phyloP scores from a whole-genome alignment of 2,888 invertebrate species.

The Callosobruchus maculatus region DNA sequence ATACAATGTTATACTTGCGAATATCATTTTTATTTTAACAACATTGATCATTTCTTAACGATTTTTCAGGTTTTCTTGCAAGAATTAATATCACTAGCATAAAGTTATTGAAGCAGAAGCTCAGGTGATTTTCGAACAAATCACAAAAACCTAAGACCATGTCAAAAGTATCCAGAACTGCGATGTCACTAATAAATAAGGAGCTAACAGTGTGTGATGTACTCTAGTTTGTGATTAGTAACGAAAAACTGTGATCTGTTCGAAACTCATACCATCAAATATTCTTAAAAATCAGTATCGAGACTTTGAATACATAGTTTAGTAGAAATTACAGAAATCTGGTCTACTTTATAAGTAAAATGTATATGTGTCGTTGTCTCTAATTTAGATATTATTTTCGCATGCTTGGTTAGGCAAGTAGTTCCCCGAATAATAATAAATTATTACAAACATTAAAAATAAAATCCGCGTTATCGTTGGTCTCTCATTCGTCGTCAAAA shows the following conservation, averaged over 20 bases:
- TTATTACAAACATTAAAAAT: no score
- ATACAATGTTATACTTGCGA: conserved; percentile 47
- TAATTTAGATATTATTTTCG: conserved; percentile 37
- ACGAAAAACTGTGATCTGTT: neutral
- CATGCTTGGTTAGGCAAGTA: conserved; percentile 37
- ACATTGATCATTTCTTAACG: conserved; percentile 63
- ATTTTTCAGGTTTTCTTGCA: conserved; percentile 48
- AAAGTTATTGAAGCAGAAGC: conserved; percentile 43
- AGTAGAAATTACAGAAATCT: conserved; percentile 28
- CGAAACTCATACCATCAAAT: neutral
- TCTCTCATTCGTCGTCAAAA: no score
- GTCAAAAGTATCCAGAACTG: neutral
- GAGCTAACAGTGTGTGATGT: neutral
- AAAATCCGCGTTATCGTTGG: no score
- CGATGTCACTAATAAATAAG: neutral
- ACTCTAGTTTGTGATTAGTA: neutral
- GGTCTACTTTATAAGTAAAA: conserved; percentile 15
- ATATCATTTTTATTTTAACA: conserved; percentile 54
- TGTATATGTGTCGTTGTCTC: conserved; percentile 51
- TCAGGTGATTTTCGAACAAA: conserved; percentile 17
- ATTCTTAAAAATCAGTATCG: conserved; percentile 14
- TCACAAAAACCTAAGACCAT: conserved; percentile 1
- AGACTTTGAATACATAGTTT: conserved; percentile 14
- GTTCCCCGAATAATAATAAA: conserved; percentile 12
- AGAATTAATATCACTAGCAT: conserved; percentile 42